Evolutionary conservation across 2,888 invertebrate genomes (phyloP).

Genomic region (Acleris laterana): DNA sequence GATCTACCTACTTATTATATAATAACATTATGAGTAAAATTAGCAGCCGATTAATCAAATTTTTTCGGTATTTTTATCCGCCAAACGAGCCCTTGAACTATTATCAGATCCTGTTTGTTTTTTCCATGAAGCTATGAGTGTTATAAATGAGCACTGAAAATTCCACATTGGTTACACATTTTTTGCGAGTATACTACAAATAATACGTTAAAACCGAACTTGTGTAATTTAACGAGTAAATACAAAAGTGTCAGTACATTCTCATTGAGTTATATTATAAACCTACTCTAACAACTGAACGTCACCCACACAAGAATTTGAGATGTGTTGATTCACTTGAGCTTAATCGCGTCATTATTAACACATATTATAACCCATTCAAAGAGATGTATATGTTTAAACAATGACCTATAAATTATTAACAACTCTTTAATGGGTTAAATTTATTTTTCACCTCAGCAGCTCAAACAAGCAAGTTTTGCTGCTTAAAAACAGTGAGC

Average conservation of each 20-base stretch:
- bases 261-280: no score
- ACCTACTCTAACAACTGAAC: no score
- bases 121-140: conserved; percentile 30
- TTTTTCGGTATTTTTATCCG: conserved; percentile 1
- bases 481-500: no score
- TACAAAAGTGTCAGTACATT: not conserved
- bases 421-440: conserved; percentile 11
- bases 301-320: no score
- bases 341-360: not conserved
- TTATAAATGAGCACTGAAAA: conserved; percentile 23
- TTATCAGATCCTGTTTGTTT: conserved; percentile 33
- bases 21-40: not conserved
- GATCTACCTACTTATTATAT: no score
- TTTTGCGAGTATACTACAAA: conserved; percentile 12
- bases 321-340: not conserved
- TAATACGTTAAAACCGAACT: not conserved
- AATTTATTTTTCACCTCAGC: no score
- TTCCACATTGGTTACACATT: conserved; percentile 17
- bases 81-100: conserved; percentile 31
- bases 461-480: no score
- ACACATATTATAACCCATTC: conserved; percentile 7
- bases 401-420: conserved; percentile 30
- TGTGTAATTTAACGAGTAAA: conserved; percentile 12
- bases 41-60: not conserved
- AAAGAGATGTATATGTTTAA: conserved; percentile 9